phyloP scores from a whole-genome alignment of 2,113 vertebrate species.

The Microtus richardsoni region DNA sequence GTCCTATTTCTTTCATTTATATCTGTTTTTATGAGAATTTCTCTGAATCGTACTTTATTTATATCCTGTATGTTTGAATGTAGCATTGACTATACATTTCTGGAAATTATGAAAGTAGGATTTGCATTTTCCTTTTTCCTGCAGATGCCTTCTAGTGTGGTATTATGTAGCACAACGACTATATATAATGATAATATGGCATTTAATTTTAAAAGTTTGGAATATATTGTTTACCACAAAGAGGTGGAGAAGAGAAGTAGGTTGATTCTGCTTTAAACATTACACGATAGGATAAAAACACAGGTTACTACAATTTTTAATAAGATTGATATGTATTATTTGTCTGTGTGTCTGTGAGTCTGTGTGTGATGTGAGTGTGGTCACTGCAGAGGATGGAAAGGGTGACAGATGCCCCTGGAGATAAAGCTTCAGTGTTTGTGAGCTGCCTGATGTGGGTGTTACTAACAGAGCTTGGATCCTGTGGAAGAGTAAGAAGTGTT shows the following conservation, averaged over 20 bases:
- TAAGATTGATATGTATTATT: background rate
- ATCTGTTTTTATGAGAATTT: slow-evolving; percentile 23
- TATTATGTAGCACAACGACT: background rate
- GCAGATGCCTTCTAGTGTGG: background rate
- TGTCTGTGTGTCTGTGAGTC: background rate
- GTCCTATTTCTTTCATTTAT: background rate
- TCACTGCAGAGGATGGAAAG: background rate
- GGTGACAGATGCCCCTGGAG: background rate
- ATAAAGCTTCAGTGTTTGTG: too few relatives aligned
- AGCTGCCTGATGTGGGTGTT: background rate
- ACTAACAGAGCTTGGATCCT: background rate
- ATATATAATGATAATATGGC: background rate
- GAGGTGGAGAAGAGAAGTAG: background rate
- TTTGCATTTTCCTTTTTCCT: background rate
- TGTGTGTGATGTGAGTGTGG: background rate
- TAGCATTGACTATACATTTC: background rate
- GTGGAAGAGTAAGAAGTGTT: background rate
- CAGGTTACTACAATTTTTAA: background rate
- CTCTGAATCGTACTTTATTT: background rate
- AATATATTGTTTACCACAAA: background rate
- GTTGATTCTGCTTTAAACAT: background rate
- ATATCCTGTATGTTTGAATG: background rate
- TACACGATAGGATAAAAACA: background rate
- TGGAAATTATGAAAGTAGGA: background rate
- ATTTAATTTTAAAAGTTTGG: background rate